Evolutionary conservation across 2,113 vertebrate species (phyloP).

Genomic region (Nibea albiflora): DNA sequence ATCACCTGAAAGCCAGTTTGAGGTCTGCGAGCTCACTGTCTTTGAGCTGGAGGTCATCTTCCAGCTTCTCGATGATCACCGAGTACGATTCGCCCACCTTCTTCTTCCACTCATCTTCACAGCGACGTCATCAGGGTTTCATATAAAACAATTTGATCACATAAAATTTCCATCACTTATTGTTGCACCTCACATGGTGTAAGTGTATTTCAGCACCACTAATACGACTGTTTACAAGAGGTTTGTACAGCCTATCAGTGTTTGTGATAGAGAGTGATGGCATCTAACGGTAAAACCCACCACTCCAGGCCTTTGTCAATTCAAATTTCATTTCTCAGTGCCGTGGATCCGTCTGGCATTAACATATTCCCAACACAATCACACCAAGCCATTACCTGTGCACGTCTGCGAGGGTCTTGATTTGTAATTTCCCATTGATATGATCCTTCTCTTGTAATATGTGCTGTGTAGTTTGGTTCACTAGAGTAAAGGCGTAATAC

Average conservation of each 20-base stretch:
- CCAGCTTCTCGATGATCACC: constrained; percentile 87
- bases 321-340: neutral
- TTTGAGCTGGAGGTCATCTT: constrained; percentile 91
- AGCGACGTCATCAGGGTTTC: constrained; percentile 4
- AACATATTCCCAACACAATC: neutral
- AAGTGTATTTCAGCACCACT: neutral
- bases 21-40: constrained; percentile 89
- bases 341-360: neutral
- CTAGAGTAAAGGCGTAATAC: constrained; percentile 74
- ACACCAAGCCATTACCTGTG: constrained; percentile 87
- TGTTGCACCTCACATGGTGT: neutral
- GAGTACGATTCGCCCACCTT: constrained; percentile 94
- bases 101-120: constrained; percentile 97
- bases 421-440: constrained; percentile 97
- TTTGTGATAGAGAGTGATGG: neutral
- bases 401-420: constrained; percentile 96
- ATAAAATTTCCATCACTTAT: neutral
- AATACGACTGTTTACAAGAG: neutral
- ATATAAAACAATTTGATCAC: neutral
- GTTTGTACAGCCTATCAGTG: neutral
- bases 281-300: neutral
- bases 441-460: constrained; percentile 52
- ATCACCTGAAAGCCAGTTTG: constrained; percentile 91
- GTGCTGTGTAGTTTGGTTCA: constrained; percentile 65
- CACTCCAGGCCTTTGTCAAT: neutral